Base-by-base conservation (phyloP, 2,797 vertebrate genomes). In the Setipinna tenuifilis region DNA sequence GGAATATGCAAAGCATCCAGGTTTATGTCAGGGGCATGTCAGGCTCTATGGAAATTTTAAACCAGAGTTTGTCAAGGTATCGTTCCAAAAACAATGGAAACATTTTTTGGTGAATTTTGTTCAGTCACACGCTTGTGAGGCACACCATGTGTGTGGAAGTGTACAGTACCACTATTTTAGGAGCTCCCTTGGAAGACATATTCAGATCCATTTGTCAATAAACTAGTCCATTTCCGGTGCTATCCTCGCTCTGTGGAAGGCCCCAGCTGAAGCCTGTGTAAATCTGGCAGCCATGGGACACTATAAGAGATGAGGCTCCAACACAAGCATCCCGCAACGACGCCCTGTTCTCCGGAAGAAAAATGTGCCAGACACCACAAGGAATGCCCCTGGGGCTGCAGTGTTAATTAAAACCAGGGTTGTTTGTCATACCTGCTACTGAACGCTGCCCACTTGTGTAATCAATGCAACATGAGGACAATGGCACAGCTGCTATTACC, bases 371-470 rank as follows among this genome's bases (percentile, higher is more conserved):
- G 71, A 78, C 71, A 21, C 17, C 71, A 44, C 71, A 44, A 41
- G 19, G 35, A 78, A 41, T 78, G 9, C 61, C 71, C 71, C 71
- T 46, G 82, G 91, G 91, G 90, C 86, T 71, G 88, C 88, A 89
- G 91, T 90, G 92, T 93, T 93, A 93, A 94, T 94, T 94, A 93
- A 93, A 93, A 89, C 90, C 48, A 46, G 89, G 90, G 91, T 90
- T 93, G 91, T 93, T 95, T 94, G 50, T 93, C 91, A 93, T 10
- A 86, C 80, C 61, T 82, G 86, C 88, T 92, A 21, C 23, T 78
- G 35, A 41, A 93, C 91, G 93, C 92, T 92, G 89, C 92, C 91
- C 90, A 87, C 71, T 78, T 78, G 87, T n/a, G 5, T 23, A 59
- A 25, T 44, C 82, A 17, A 58, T 50, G 82, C 71, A 54, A 17